These are phyloP conservation scores for Papilio gigon DNA, from an alignment of 2,888 invertebrate species.

Conservation along the genomic window DNA sequence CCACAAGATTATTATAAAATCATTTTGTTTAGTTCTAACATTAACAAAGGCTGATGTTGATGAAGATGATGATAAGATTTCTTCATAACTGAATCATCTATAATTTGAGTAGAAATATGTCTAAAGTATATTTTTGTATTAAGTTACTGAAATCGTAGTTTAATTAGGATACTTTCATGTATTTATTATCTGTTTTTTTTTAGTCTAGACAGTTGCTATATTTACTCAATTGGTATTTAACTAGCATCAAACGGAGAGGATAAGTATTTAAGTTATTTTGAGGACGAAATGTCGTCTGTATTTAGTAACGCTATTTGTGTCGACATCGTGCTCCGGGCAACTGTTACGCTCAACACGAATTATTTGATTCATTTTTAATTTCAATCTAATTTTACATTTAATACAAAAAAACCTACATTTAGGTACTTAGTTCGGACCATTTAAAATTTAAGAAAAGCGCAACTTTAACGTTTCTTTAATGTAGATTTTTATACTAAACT, in stretches of 20 bases:
- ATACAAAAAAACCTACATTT: not conserved
- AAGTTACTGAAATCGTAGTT: not conserved
- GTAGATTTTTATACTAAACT: no score
- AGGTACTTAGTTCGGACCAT: no score
- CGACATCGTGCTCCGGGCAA: conserved; percentile 14
- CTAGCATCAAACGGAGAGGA: conserved; percentile 27
- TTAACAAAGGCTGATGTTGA: no score
- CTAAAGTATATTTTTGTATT: no score
- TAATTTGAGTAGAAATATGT: no score
- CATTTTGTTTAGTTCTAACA: no score
- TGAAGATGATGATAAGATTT: no score
- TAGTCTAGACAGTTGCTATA: not conserved
- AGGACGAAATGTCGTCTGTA: conserved; percentile 35
- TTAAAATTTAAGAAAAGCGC: no score
- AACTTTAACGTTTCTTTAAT: no score
- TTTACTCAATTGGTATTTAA: conserved; percentile 13
- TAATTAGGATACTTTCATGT: not conserved
- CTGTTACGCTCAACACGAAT: conserved; percentile 26
- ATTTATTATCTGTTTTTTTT: not conserved
- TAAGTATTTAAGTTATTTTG: conserved; percentile 36
- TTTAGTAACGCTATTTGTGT: conserved; percentile 37
- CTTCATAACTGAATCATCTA: no score
- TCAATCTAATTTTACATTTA: not conserved
- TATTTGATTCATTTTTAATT: conserved; percentile 14
- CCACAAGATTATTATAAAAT: no score